Evolutionary conservation across 2,113 vertebrate species (phyloP).

Genomic region (Thinocorus orbignyianus): DNA sequence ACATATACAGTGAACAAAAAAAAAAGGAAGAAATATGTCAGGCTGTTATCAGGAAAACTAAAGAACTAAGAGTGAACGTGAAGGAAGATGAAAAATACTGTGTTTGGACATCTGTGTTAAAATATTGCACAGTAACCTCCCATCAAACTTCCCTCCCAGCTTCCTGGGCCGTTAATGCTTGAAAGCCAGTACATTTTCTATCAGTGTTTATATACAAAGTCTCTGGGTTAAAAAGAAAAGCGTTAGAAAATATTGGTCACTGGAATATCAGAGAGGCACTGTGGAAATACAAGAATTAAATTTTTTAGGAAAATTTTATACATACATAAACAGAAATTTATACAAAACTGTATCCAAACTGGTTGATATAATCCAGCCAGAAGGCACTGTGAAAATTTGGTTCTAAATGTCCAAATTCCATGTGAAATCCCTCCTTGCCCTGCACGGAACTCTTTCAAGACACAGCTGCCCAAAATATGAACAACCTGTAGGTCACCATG

Average conservation of each 20-base stretch:
- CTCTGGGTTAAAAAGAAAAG: not conserved
- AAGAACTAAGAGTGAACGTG: not conserved
- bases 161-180: not conserved
- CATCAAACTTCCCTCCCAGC: not conserved
- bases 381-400: not conserved
- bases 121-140: not conserved
- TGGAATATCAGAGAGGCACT: not conserved
- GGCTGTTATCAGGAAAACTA: not conserved
- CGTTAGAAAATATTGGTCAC: not conserved
- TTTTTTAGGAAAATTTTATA: not conserved
- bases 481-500: not conserved
- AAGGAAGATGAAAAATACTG: not conserved
- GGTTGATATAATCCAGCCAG: not conserved
- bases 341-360: not conserved
- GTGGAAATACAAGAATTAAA: not conserved
- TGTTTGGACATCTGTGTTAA: not conserved
- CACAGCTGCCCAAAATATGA: not conserved
- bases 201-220: not conserved
- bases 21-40: not conserved
- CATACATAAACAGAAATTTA: not conserved
- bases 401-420: not conserved
- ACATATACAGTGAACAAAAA: not conserved
- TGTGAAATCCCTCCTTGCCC: not conserved
- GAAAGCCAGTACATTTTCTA: not conserved
- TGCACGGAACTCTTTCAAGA: accelerated